These are phyloP conservation scores for Esox niger DNA, from an alignment of 2,113 vertebrate genomes.

Conservation along the genomic window DNA sequence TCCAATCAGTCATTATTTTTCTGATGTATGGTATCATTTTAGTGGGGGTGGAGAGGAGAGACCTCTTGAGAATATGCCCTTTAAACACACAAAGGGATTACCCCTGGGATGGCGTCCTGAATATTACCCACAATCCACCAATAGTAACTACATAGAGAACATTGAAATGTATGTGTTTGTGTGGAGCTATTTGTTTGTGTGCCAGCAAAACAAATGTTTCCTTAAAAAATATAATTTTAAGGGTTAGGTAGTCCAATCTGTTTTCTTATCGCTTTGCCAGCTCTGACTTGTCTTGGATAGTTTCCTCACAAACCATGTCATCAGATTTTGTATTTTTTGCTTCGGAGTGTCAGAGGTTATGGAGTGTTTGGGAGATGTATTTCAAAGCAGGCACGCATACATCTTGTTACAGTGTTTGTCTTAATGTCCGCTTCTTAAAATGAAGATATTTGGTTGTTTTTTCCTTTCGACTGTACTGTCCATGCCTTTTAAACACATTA, in stretches of 20 bases:
- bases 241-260: too few relatives aligned
- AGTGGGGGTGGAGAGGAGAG: constrained; percentile 25
- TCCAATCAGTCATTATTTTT: constrained; percentile 67
- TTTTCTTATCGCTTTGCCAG: neutral
- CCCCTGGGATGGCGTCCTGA: neutral
- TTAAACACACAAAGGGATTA: constrained; percentile 25
- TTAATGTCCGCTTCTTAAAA: too few relatives aligned
- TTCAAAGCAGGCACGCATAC: too few relatives aligned
- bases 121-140: neutral
- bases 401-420: too few relatives aligned
- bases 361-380: neutral
- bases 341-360: neutral
- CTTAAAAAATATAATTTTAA: too few relatives aligned
- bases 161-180: neutral
- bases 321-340: neutral
- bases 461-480: too few relatives aligned
- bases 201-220: neutral
- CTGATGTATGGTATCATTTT: constrained; percentile 34
- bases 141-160: neutral
- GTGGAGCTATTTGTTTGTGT: neutral
- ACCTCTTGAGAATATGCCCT: constrained; percentile 49
- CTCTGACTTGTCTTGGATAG: neutral
- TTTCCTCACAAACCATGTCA: neutral
- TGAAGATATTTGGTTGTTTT: too few relatives aligned
- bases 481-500: too few relatives aligned